Evolutionary conservation across 2,113 vertebrate species (phyloP), one percentile per base, ranked within the genome.

Genomic region (Cynoglossus semilaevis): DNA sequence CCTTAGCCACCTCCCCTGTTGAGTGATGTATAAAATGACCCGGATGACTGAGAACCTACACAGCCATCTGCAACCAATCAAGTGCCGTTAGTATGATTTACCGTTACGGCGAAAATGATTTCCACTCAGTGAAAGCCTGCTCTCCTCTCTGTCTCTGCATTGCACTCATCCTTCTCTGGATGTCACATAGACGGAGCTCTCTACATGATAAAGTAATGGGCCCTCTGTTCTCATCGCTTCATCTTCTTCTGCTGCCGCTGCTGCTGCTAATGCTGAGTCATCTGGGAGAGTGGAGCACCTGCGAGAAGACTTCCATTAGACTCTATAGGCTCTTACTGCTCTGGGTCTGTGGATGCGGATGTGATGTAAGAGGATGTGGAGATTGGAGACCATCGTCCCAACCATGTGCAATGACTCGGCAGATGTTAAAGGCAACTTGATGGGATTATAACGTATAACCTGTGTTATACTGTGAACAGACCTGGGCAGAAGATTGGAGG

Each of bases 81-180:
- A 29, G 22, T 29, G 22, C 22, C 6, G 22, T 29, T 29, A 29
- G 22, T 38, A 38, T 38, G 37, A 48, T n/a, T 67, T 13, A 51
- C 14, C 7, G 41, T 41, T 29, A 40, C 47, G 15, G 15, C 29
- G 46, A 18, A 50, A 49, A 49, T 17, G 8, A 55, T 48, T 34
- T 48, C 51, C 19, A 40, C 15, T 42, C 51, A 17, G 16, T 47
- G 60, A 42, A 63, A 47, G 12, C 15, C 13, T 29, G 22, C 22
- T 29, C 35, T 55, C 48, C 44, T 48, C 6, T 10, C 8, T 15
- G 3, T 15, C 41, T 15, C 16, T 52, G 22, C 16, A 46, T 46
- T 44, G 37, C 53, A 56, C 38, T 44, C 37, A 19, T 4, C 22
- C 15, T 40, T 50, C 49, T 46, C 38, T 37, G 45, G 16, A 14